Conservation (phyloP, 2,888 invertebrate species). For the Nephrotoma flavescens region DNA sequence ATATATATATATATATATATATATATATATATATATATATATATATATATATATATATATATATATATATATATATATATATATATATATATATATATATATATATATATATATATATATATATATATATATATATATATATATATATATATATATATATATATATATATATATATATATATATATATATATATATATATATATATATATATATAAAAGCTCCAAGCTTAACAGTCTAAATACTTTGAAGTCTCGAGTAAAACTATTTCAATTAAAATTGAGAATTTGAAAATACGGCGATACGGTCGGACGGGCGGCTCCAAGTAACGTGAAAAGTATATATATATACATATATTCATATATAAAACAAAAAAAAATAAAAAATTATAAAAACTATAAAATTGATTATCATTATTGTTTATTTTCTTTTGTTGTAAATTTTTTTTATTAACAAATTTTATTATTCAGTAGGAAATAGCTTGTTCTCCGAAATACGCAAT, state of each 20-base stretch:
- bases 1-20: background rate
- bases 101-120: background rate
- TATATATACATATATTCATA: background rate
- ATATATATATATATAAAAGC: background rate
- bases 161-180: background rate
- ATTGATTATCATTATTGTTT: background rate
- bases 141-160: background rate
- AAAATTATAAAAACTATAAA: background rate
- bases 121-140: background rate
- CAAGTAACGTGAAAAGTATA: background rate
- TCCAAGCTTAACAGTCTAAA: conserved; percentile 20
- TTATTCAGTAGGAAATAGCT: background rate
- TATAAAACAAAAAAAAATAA: background rate
- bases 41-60: background rate
- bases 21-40: background rate
- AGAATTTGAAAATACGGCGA: conserved; percentile 13
- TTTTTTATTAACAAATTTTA: background rate
- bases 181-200: background rate
- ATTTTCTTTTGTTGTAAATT: background rate
- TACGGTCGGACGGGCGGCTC: conserved; percentile 12
- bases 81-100: background rate
- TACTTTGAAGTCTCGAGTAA: conserved; percentile 27
- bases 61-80: too few relatives aligned
- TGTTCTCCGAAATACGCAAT: background rate
- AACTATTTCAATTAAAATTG: conserved; percentile 17